These are phyloP conservation scores for Diachrysia chrysitis DNA, from an alignment of 2,888 invertebrate species.

Conservation along the genomic window DNA sequence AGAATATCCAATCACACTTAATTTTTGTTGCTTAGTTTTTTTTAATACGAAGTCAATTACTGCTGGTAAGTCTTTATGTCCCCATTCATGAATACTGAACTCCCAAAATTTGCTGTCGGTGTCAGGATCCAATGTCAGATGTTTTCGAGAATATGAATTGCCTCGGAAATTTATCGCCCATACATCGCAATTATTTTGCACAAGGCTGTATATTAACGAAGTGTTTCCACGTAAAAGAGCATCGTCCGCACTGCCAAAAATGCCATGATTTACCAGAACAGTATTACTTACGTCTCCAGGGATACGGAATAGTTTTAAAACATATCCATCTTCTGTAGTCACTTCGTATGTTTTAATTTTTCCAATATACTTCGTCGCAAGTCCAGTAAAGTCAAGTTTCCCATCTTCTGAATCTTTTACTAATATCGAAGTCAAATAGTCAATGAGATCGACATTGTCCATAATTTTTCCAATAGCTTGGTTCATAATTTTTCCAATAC, in stretches of 20 bases:
- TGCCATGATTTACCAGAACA: conserved; percentile 16
- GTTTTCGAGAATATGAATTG: conserved; percentile 38
- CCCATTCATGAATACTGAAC: conserved; percentile 40
- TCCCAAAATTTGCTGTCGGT: conserved; percentile 32
- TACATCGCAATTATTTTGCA: conserved; percentile 27
- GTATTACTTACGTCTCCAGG: conserved; percentile 18
- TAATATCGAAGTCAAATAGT: conserved; percentile 7
- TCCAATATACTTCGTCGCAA: conserved; percentile 23
- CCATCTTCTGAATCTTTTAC: conserved; percentile 14
- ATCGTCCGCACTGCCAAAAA: conserved; percentile 21
- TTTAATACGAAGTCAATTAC: conserved; percentile 32
- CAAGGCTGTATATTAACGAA: conserved; percentile 24
- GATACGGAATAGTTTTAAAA: conserved; percentile 34
- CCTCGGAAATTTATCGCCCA: conserved; percentile 45
- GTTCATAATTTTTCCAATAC: background rate
- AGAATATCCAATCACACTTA: conserved; percentile 37
- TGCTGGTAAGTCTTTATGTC: conserved; percentile 30
- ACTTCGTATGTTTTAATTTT: conserved; percentile 24
- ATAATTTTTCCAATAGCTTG: background rate
- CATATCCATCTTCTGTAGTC: conserved; percentile 39
- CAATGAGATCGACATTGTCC: background rate
- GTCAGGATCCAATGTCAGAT: conserved; percentile 29
- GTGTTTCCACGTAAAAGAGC: conserved; percentile 26
- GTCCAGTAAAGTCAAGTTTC: conserved; percentile 22
- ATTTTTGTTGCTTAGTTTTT: conserved; percentile 11